Evolutionary conservation across 2,888 invertebrate species (phyloP), one percentile per base, ranked within the genome.

Genomic region (Mylabris sibirica): DNA sequence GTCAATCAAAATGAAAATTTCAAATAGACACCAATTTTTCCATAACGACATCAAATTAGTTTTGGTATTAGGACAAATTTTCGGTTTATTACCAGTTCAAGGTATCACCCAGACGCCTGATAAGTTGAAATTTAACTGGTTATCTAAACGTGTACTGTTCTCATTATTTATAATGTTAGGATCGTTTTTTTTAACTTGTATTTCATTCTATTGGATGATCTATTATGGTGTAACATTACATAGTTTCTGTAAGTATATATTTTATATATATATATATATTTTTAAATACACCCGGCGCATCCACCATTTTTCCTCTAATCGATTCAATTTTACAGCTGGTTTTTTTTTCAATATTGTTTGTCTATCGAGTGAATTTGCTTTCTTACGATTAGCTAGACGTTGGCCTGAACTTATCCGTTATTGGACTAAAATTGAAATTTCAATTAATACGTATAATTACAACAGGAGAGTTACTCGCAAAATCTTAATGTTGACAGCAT

Each of bases 341-440:
- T 75, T 86, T 3, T 83, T 90, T 71, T 91, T 91, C 80, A 89
- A 88, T 69, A 85, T 84, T 0, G 88, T 88, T 63, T 86, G 87
- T 0, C 74, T 88, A 0, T 70, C 88, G 1, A 87, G 89, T 0
- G 79, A 87, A 2, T 60, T 88, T 1, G 74, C 89, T 0, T 89
- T 88, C 35, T 83, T 89, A 74, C 86, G 83, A 66, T 75, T 88
- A 60, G 86, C 87, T 0, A 82, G 76, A 65, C 77, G 82, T 30
- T 88, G 87, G 87, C 86, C 86, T 1, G 75, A 75, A 20, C 77
- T 87, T 4, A 80, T 83, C 41, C 63, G 59, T 38, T 65, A 72
- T 22, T 77, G 75, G 75, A 65, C 35, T 35, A 59, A 63, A 22
- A 67, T 73, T 1, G 77, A 77, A 26, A 41, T 63, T 5, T 59